Evolutionary conservation across 2,888 invertebrate species (phyloP), one percentile per base, ranked within the genome.

Genomic region (Galeruca laticollis): DNA sequence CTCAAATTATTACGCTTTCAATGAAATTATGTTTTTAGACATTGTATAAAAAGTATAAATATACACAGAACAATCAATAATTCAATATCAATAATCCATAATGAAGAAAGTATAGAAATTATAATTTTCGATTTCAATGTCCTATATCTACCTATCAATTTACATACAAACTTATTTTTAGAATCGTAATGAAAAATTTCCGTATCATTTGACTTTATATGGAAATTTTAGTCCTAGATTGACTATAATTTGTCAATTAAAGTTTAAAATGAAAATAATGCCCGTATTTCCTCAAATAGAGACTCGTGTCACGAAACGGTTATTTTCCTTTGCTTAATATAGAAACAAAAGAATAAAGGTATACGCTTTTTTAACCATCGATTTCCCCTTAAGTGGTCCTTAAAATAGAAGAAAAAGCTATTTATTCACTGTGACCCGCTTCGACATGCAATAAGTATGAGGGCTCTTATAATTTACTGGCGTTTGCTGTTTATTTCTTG

Each of bases 371-470:
- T 47, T 33, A 33, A 37, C n/a, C 20, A 51, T 59, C 54, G 56
- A 68, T 68, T 68, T 54, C 15, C 60, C 15, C 13, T 60, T 60
- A 60, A 51, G 31, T 9, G 20, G 51, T 37, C 26, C 68, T 68
- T 33, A 61, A 68, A 68, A 68, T 61, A 68, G 47, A 26, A 10
- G 54, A 56, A 60, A 57, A 61, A 60, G 20, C 47, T 66, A 66
- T 66, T 59, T 66, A 43, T 49, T 51, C 21, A 10, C 11, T 2
- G 35, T 60, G 66, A 66, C 66, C 66, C 37, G 66, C 5, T 49
- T 66, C 66, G 59, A 66, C 66, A 66, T 66, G 66, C 59, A 0
- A 65, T 59, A 35, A 33, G 26, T 1, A 26, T 26, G 6, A 26
- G 26, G 47, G 49, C 33, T 15, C 9, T 18, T 47, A 47, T 15